Evolutionary conservation across 30 jellyfish, hydroid and myxozoan species (phyloP), one percentile per base, ranked within the genome.

Genomic region (Turritopsis dohrnii): DNA sequence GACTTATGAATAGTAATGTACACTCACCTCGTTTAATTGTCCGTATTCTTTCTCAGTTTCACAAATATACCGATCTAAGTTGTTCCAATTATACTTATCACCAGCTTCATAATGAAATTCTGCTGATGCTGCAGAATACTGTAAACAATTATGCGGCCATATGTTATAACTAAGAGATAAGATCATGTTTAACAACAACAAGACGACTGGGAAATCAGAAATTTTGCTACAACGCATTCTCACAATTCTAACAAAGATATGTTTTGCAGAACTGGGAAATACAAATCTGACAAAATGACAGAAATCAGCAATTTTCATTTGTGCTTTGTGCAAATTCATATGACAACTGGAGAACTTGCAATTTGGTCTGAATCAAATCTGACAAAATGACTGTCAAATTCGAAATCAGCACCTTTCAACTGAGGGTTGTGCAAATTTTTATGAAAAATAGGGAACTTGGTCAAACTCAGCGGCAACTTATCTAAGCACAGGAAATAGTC

Each of bases 1-100:
- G n/a, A n/a, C n/a, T n/a, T n/a, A n/a, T n/a, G n/a, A n/a, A n/a
- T n/a, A n/a, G n/a, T n/a, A n/a, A n/a, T n/a, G n/a, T n/a, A n/a
- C n/a, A n/a, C 21, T 75, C 22, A 75, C 83, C 53, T 77, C 72
- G 29, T 60, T 30, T 77, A 53, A 65, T 29, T 80, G 87, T 31
- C 81, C 79, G 71, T 81, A 87, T 27, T 92, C 98, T 21, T 85
- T 92, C 29, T 89, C 98, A 31, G 92, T 92, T 28, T 89, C 92
- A 20, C 96, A 87, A 29, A 92, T 88, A 66, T 92, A 92, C 29
- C 83, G 96, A 82, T 92, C 98, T 31, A 92, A 74, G 71, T 84
- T 76, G 84, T 92, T 92, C 98, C 98, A 92, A 65, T 87, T 88
- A 74, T 92, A 92, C 71, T 85, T 88, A 21, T 28, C 84, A 0